Base-by-base conservation (phyloP, 2,113 vertebrate genomes). In the Aramus guarauna region DNA sequence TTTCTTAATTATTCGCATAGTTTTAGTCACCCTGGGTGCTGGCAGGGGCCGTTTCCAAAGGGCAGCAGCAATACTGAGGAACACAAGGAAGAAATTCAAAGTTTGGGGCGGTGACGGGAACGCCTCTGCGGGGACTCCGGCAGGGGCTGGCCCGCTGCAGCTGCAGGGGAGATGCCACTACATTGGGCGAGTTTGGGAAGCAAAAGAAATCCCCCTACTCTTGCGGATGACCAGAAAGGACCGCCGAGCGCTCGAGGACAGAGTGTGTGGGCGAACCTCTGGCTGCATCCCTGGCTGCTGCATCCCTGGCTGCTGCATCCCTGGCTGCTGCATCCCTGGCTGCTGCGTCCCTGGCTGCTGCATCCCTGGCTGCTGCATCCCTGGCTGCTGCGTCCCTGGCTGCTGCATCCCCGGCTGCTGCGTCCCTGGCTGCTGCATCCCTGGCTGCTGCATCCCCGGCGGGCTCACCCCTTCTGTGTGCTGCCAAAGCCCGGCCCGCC, bases 251-350 rank as follows among this genome's bases (percentile, higher is more conserved):
- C 62, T 43, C 1, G 3, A 50, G 64, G 37, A 47, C 59, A 18
- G 39, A 55, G 20, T 1, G 0, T 13, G 22, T 0, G 6, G 60
- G 37, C 0, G 2, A 56, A 63, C 6, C n/a, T 78, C 71, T 0
- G 0, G 16, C 53, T 36, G 75, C 73, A 45, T 68, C 7, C 8
- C 20, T 12, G 39, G 1, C 18, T 9, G 8, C 77, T 39, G 39
- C 39, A 39, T 39, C 39, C 39, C 39, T 10, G 11, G 39, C 20
- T 0, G 3, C 77, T 23, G 37, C 60, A 47, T 48, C 41, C 37
- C 47, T 9, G 47, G 47, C 66, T 3, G 10, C 43, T 45, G 71
- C 69, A 52, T 71, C 8, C 9, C 23, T 15, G 0, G 1, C 18
- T 20, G 47, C 77, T 20, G 32, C 58, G 36, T 47, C 39, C 36